These are phyloP conservation scores for Didymodactylos carnosus DNA, from an alignment of 2,888 invertebrate genomes.

Conservation along the genomic window DNA sequence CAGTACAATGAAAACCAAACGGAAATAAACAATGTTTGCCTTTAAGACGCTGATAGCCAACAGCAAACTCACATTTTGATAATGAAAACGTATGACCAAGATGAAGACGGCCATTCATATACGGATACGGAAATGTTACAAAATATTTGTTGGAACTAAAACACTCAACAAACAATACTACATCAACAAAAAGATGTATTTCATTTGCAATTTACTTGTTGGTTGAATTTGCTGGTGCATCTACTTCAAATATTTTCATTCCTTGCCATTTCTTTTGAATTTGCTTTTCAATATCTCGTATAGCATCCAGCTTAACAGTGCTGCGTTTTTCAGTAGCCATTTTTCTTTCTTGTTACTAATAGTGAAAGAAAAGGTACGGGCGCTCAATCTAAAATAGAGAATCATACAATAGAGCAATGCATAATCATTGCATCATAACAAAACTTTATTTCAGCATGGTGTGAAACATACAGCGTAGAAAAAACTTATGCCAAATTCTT, in stretches of 20 bases:
- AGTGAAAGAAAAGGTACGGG: no score
- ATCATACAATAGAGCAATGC: no score
- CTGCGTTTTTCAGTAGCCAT: constrained; percentile 48
- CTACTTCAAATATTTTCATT: constrained; percentile 57
- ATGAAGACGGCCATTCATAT: constrained; percentile 96
- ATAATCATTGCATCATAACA: no score
- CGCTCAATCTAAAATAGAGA: no score
- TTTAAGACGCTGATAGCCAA: constrained; percentile 69
- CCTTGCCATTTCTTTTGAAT: constrained; percentile 68
- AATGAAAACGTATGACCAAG: constrained; percentile 88
- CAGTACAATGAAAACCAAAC: constrained; percentile 94
- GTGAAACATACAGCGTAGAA: no score
- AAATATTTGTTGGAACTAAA: constrained; percentile 53
- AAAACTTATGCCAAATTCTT: no score
- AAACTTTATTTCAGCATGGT: no score
- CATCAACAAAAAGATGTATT: not conserved
- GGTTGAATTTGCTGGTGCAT: constrained; percentile 48
- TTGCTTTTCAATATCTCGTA: constrained; percentile 65
- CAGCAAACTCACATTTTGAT: constrained; percentile 90
- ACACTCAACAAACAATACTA: not conserved
- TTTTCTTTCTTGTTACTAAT: no score
- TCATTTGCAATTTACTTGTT: constrained; percentile 28
- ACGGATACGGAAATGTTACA: constrained; percentile 88
- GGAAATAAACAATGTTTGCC: constrained; percentile 80
- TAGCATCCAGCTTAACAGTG: constrained; percentile 79